Conservation (phyloP, 2,797 vertebrate genomes). For the Zenarchopterus dispar region DNA sequence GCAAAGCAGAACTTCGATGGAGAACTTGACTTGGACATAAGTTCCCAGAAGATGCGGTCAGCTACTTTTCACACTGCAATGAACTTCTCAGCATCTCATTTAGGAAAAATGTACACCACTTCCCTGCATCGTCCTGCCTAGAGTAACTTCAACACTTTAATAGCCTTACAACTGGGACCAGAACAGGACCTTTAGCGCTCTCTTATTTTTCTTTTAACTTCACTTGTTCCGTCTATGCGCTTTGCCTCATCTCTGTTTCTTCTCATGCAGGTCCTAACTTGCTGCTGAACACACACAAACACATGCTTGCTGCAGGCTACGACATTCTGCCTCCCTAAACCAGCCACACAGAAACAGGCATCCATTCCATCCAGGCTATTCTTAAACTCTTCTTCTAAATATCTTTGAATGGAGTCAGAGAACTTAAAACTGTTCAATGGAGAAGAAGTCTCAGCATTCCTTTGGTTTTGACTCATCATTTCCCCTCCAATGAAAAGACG, state of each 20-base stretch:
- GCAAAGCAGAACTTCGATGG: background rate
- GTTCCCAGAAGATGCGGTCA: background rate
- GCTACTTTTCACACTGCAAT: background rate
- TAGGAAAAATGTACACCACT: background rate
- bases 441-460: slow-evolving; percentile 51
- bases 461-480: slow-evolving; percentile 59
- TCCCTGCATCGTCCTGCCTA: background rate
- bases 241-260: slow-evolving; percentile 31
- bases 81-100: background rate
- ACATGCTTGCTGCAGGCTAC: slow-evolving; percentile 59
- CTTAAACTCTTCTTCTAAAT: slow-evolving; percentile 25
- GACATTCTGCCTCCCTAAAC: slow-evolving; percentile 53
- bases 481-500: slow-evolving; percentile 52
- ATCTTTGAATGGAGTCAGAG: slow-evolving; percentile 37
- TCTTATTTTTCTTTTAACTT: slow-evolving; percentile 21
- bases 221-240: slow-evolving; percentile 1
- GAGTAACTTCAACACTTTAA: no score
- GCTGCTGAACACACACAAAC: slow-evolving; percentile 43
- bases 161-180: no score
- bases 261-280: slow-evolving; percentile 62
- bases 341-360: slow-evolving; percentile 51
- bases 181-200: background rate
- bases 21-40: no score
- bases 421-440: slow-evolving; percentile 17
- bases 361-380: slow-evolving; percentile 35